phyloP scores from a whole-genome alignment of 2,797 vertebrate species.

The Channallabes apus region DNA sequence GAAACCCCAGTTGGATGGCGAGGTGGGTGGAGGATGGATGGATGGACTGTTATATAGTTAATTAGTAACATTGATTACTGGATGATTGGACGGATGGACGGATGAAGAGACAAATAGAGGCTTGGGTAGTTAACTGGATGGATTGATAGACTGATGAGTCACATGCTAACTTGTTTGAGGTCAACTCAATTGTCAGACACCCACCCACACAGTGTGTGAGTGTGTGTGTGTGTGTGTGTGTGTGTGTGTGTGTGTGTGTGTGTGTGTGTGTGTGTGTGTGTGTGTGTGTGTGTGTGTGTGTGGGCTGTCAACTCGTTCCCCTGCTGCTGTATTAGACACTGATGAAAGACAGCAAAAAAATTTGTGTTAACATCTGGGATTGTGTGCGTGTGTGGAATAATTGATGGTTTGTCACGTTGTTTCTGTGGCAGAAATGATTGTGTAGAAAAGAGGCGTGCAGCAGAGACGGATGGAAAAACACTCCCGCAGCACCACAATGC shows the following conservation, averaged over 20 bases:
- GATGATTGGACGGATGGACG: not conserved
- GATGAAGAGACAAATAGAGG: not conserved
- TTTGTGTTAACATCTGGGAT: slow-evolving; percentile 27
- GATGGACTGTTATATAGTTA: not conserved
- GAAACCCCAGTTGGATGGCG: not conserved
- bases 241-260: slow-evolving; percentile 30
- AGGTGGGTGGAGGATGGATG: not conserved
- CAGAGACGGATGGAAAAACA: slow-evolving; percentile 34
- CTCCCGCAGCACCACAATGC: slow-evolving; percentile 32
- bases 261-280: too few relatives aligned
- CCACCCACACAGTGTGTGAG: slow-evolving; percentile 36
- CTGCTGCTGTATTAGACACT: slow-evolving; percentile 18
- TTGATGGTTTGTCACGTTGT: slow-evolving; percentile 33
- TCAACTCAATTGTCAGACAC: slow-evolving; percentile 38
- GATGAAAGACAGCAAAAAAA: slow-evolving; percentile 35
- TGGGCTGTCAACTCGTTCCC: not conserved
- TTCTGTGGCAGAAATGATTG: slow-evolving; percentile 23
- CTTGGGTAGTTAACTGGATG: not conserved
- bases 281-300: too few relatives aligned
- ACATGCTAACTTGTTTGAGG: slow-evolving; percentile 20
- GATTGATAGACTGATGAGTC: not conserved
- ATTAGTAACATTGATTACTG: not conserved
- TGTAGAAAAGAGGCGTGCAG: slow-evolving; percentile 32
- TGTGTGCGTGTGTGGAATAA: slow-evolving; percentile 15
- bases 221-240: slow-evolving; percentile 18